These are phyloP conservation scores for Tigriopus californicus DNA, from an alignment of 2,888 invertebrate genomes.

Conservation along the genomic window DNA sequence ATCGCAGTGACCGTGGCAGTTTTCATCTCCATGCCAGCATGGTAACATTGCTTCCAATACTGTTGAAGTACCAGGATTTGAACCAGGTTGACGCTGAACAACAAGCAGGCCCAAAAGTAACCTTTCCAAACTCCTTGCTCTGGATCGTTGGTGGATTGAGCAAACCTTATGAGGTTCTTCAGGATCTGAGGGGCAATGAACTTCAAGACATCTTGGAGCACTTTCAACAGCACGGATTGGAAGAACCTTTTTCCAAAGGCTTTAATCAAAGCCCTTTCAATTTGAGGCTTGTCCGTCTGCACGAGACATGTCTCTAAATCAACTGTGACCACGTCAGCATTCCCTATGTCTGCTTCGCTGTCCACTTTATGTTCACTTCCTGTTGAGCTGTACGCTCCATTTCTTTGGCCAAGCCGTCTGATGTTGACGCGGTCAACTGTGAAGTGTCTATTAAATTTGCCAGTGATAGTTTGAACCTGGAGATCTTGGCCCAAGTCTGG, in stretches of 20 bases:
- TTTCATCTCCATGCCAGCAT: not conserved
- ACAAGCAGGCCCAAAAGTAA: not conserved
- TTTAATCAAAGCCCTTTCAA: not conserved
- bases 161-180: not conserved
- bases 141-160: constrained; percentile 28
- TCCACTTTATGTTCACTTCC: too few relatives aligned
- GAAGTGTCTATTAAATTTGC: too few relatives aligned
- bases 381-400: too few relatives aligned
- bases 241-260: not conserved
- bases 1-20: not conserved
- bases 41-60: not conserved
- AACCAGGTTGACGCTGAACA: not conserved
- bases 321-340: constrained; percentile 56
- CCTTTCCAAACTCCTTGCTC: constrained; percentile 26
- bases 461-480: not conserved
- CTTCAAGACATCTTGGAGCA: not conserved
- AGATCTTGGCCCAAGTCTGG: not conserved
- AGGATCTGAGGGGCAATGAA: not conserved
- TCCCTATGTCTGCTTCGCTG: constrained; percentile 34
- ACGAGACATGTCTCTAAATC: constrained; percentile 58
- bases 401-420: too few relatives aligned
- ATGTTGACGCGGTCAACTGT: too few relatives aligned
- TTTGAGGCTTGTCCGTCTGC: not conserved
- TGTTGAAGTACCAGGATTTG: not conserved
- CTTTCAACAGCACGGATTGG: not conserved